phyloP scores from a whole-genome alignment of 2,797 vertebrate species.

The Semotilus atromaculatus region DNA sequence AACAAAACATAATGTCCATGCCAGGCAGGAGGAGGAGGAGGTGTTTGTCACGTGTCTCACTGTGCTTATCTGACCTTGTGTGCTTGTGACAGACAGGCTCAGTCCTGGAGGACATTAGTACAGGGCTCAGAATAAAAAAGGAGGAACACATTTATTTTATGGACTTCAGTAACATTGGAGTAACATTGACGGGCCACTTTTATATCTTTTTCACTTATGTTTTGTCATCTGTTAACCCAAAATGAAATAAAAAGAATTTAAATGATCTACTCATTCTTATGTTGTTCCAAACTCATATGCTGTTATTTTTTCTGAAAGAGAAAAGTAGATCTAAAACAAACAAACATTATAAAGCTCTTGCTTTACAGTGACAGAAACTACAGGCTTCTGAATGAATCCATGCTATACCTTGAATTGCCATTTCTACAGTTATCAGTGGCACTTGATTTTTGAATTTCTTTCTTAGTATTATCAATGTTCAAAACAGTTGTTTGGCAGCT shows the following conservation, averaged over 20 bases:
- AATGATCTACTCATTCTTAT: not conserved
- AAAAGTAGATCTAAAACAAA: not conserved
- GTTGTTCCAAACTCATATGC: conserved; percentile 4
- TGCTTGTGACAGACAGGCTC: conserved; percentile 44
- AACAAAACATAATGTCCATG: conserved; percentile 51
- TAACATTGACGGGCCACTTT: conserved; percentile 14
- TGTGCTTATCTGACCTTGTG: conserved; percentile 51
- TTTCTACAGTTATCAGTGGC: not conserved
- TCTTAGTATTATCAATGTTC: not conserved
- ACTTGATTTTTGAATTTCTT: not conserved
- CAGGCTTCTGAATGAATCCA: not conserved
- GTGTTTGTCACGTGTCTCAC: conserved; percentile 42
- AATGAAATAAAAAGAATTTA: not conserved
- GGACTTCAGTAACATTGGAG: conserved; percentile 9
- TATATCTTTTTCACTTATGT: conserved; percentile 34
- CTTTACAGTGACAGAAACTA: not conserved
- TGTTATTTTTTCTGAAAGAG: not conserved
- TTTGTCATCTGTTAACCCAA: not conserved
- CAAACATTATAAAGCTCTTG: not conserved
- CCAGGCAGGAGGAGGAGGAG: not conserved
- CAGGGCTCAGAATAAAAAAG: conserved; percentile 50
- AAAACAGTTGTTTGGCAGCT: not conserved
- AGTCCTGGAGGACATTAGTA: conserved; percentile 44
- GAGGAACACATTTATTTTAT: conserved; percentile 37
- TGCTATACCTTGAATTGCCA: not conserved